Evolutionary conservation across 2,888 invertebrate species (phyloP), one percentile per base, ranked within the genome.

Genomic region (Escarpia spicata): DNA sequence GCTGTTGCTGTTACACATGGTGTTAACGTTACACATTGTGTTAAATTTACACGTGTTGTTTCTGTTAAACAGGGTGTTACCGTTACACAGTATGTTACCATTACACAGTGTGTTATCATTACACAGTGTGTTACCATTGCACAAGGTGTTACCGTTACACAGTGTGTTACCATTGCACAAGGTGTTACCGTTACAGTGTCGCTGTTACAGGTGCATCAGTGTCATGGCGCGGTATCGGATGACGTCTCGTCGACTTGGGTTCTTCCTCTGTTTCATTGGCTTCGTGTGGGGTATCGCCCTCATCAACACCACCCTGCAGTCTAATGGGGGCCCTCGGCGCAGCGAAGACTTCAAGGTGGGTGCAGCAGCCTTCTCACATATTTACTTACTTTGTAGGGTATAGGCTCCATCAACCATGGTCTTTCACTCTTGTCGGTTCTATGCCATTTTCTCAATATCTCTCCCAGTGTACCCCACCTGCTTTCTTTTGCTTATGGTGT

Each of bases 221-320:
- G 75, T 26, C 75, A 75, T 75, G 75, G 75, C 75, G 19, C 19
- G 19, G 75, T 75, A 75, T n/a, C 75, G 75, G 75, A 75, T 75
- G 75, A 75, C 26, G 37, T 92, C 94, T 52, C 94, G 94, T 2
- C 94, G 94, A 6, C 44, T 94, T 60, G 92, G 94, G 92, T 90
- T 94, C 89, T 44, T 94, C 52, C 91, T 95, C 43, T 92, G 94
- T 90, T 44, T 94, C 44, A 91, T 94, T 15, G 93, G 93, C n/a
- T 93, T 94, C 90, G 92, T 95, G 91, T 95, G 95, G 94, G 94
- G 93, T 8, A 93, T 94, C 92, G 94, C 94, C 26, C 91, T 94
- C 91, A 92, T 94, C 91, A 94, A 95, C 91, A 93, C 95, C 75
- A 94, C 94, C n/a, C 92, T 94, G 43, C 94, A 93, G 60, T 93